Conservation (phyloP, 1,140 invertebrate genomes). For the Nasonia giraulti region DNA sequence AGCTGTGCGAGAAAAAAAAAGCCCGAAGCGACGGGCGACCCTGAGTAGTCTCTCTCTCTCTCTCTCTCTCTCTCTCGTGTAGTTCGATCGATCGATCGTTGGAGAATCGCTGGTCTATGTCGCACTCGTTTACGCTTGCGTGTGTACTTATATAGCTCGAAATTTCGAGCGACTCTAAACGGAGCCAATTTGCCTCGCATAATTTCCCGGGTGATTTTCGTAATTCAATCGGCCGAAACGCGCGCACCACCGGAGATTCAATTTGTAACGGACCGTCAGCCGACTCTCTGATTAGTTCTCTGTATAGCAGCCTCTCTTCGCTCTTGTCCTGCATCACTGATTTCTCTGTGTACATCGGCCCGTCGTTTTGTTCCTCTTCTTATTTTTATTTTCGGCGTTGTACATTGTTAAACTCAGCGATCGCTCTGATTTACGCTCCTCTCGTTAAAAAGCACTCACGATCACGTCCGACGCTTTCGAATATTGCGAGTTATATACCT, state of each 20-base stretch:
- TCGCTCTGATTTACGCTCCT: no score
- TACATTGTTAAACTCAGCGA: no score
- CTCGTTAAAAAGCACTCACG: slow-evolving; percentile 11
- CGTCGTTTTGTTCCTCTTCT: not conserved
- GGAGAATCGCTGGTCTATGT: not conserved
- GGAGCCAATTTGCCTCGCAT: not conserved
- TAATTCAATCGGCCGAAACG: slow-evolving; percentile 9
- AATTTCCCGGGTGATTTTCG: slow-evolving; percentile 2
- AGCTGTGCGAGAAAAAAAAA: not conserved
- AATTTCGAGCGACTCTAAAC: slow-evolving; percentile 10
- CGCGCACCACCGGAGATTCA: not conserved
- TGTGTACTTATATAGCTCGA: not conserved
- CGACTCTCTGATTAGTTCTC: not conserved
- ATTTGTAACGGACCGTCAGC: not conserved
- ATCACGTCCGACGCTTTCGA: slow-evolving; percentile 21
- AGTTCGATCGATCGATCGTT: not conserved
- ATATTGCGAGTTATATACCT: not conserved
- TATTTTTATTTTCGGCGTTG: no score
- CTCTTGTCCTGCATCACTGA: no score
- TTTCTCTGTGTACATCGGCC: not conserved
- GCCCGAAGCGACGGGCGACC: not conserved
- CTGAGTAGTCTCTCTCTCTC: not conserved
- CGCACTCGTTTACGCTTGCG: no score
- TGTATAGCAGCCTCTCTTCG: not conserved
- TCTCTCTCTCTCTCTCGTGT: not conserved